Evolutionary conservation across 2,797 vertebrate species (phyloP), one percentile per base, ranked within the genome.

Genomic region (Rachycentron canadum): DNA sequence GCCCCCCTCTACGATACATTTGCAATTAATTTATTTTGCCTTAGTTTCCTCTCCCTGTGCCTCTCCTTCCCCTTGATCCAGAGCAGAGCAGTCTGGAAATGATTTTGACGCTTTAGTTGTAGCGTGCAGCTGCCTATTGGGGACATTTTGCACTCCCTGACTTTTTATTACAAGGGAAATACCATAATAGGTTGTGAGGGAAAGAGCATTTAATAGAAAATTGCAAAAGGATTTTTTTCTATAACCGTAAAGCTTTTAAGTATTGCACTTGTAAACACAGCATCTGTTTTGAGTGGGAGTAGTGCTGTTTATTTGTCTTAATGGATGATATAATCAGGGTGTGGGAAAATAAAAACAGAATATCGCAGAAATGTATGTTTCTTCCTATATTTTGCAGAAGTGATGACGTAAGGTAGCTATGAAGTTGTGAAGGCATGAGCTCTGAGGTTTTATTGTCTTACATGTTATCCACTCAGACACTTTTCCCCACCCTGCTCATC

Each of bases 1-100:
- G 41, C 53, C 73, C 66, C 72, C 56, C 77, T 81, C 85, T 50
- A 76, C 32, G 47, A 87, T 91, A 93, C 93, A 95, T 95, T 95
- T 95, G 93, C 89, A 93, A 93, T 94, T 93, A 87, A 94, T 95
- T 94, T 91, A 91, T 94, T 93, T 93, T 83, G 84, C 89, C 84
- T 85, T 56, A 68, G 86, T 88, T 91, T 91, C 84, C 82, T 90
- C 81, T 84, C 71, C 41, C 81, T 40, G 56, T 79, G 71, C 86
- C 85, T 87, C 83, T 76, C 82, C 52, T 77, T 90, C 79, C 78
- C 89, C 93, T 92, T 91, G 91, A 94, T 94, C 93, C 86, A 47
- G 45, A 66, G 88, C 56, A 49, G 67, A 75, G 71, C 59, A 23
- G 88, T 94, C 94, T 95, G 95, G 94, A 94, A 95, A 80, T 91